Base-by-base conservation (phyloP, 2,888 invertebrate species). In the Netelia fuscicornis region DNA sequence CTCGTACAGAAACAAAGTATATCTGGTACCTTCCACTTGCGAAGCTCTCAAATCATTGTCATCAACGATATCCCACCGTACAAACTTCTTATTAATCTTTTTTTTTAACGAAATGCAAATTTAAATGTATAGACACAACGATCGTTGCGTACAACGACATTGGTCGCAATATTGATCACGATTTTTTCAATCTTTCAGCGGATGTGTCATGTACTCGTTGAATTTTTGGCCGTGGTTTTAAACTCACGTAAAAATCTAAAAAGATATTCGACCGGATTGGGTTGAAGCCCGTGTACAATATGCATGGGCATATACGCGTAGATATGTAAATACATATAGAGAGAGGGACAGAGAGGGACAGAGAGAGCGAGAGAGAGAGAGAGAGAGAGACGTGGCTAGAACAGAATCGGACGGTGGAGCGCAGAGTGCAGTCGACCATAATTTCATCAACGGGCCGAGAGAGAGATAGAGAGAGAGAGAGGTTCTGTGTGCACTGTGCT, bases 371-470 rank as follows among this genome's bases (percentile, higher is more conserved):
- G 30, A 30, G 30, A 30, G 30, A 30, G 30, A 20, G 20, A 20
- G 20, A 20, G 30, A 30, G 72, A 77, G 71, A 17, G 74, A 74
- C 68, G 77, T 30, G 77, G 77, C 67, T 81, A 75, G 77, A 80
- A 83, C 78, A 84, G 81, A 81, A 70, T 82, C 84, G 81, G 82
- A 84, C 80, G 85, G 86, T 84, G 81, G 85, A 72, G 54, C 54
- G 85, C 86, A 89, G 92, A 92, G 93, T 93, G 92, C 92, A 93
- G 92, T 92, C 91, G 91, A 91, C 92, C 92, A 92, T 93, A 93
- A 93, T 93, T 93, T 93, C 93, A 93, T 93, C 93, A 93, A 89
- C 91, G 90, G 86, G 62, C 76, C 88, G 90, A 81, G 83, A 90
- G 89, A 89, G 30, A 30, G 30, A 30, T 0, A 30, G 30, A 30